Evolutionary conservation across 2,113 vertebrate species (phyloP).

Genomic region (Erythrocercus mccallii): DNA sequence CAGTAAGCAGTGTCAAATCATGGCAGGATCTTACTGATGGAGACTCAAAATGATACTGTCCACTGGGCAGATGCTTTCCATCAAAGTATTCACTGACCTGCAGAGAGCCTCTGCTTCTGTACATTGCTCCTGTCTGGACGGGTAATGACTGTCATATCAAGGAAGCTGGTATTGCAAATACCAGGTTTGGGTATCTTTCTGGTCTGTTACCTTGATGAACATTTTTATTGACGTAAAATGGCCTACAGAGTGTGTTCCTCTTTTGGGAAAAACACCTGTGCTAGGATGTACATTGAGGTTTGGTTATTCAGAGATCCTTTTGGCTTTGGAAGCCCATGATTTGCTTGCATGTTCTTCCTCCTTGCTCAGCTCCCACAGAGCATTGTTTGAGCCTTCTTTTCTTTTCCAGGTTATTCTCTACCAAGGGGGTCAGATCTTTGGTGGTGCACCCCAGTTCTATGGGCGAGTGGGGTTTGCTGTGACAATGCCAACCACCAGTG

Average conservation of each 20-base stretch:
- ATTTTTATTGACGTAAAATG: not conserved
- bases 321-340: not conserved
- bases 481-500: slow-evolving; percentile 98
- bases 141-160: not conserved
- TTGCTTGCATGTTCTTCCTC: not conserved
- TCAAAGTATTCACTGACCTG: not conserved
- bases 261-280: not conserved
- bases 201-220: not conserved
- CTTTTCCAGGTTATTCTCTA: slow-evolving; percentile 92
- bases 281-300: not conserved
- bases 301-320: not conserved
- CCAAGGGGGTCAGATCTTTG: slow-evolving; percentile 95
- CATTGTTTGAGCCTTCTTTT: slow-evolving; percentile 38
- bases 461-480: slow-evolving; percentile 92
- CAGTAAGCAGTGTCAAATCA: not conserved
- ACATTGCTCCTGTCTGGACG: not conserved
- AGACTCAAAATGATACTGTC: not conserved
- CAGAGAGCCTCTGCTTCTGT: not conserved
- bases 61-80: not conserved
- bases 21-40: not conserved
- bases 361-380: not conserved
- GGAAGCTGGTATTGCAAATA: not conserved
- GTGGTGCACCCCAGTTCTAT: slow-evolving; percentile 87
- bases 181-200: not conserved
- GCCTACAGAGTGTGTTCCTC: not conserved